Base-by-base conservation (phyloP, 2,888 invertebrate genomes). In the Toxonevra muliebris region DNA sequence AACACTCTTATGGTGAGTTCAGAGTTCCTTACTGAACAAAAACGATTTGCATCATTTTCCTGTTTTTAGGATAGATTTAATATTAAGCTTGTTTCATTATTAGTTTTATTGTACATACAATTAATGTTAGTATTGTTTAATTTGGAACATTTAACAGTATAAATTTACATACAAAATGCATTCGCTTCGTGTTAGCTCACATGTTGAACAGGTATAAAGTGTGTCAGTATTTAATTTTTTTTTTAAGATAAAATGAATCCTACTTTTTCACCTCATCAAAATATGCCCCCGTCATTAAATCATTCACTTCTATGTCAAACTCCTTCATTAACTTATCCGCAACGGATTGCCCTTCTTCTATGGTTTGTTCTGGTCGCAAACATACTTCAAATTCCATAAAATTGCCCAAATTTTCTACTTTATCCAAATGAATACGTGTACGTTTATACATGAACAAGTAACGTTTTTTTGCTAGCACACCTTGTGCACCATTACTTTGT, bases 351-450 rank as follows among this genome's bases (percentile, higher is more conserved):
- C 90, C 91, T 40, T 89, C 86, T 53, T 88, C 87, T 1, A 86
- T 74, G 0, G 87, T 85, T 75, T 90, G 87, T 12, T 87, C 86
- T 10, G 88, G 86, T 1, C 78, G 76, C 60, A 91, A 81, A 50
- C 80, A 79, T 73, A 90, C 90, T 85, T 91, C 91, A 57, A 92
- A 86, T 79, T 92, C 91, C 85, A 91, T 87, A 74, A 88, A 92
- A 72, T 88, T 80, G 0, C 91, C 91, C 40, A 92, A 83, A 66
- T 79, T 72, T 74, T 92, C 87, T 0, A 98, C 97, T 64, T 88
- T 85, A 84, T 98, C 98, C 74, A 97, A 87, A 82, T 98, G 98
- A 40, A 98, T 88, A 70, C 97, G 87, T 12, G 83, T 96, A 0
- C 58, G 69, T 3, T 93, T 89, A 45, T 88, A 84, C 83, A 96